phyloP scores from a whole-genome alignment of 2,888 invertebrate species.

The Pristionchus entomophagus region DNA sequence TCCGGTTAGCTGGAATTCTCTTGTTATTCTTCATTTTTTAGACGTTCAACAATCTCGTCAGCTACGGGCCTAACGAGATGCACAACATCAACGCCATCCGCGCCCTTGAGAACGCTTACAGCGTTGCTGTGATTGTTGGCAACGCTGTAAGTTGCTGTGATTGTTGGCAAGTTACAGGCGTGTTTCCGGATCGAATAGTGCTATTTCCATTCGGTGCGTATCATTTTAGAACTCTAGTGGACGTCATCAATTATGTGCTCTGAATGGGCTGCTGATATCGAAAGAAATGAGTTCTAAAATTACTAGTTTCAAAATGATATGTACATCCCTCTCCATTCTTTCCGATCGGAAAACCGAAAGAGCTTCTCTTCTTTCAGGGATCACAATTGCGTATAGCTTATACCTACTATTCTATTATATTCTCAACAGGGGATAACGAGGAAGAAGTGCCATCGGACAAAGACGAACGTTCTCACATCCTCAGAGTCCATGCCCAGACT shows the following conservation, averaged over 20 bases:
- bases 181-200: background rate
- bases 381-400: background rate
- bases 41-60: conserved; percentile 35
- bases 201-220: too few relatives aligned
- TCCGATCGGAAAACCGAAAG: too few relatives aligned
- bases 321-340: background rate
- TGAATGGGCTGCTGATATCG: too few relatives aligned
- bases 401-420: too few relatives aligned
- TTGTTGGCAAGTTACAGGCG: background rate
- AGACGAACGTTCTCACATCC: conserved; percentile 36
- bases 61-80: background rate
- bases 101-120: background rate
- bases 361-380: too few relatives aligned
- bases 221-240: too few relatives aligned
- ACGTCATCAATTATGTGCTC: too few relatives aligned
- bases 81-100: conserved; percentile 11
- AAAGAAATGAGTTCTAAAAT: too few relatives aligned
- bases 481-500: conserved; percentile 41
- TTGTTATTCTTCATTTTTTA: background rate
- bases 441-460: background rate
- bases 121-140: conserved; percentile 19
- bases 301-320: background rate
- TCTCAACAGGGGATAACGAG: conserved; percentile 45
- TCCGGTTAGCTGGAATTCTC: too few relatives aligned
- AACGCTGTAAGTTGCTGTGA: background rate